A percentile compares a stretch with the other conserved stretches of the same genome.
These are phyloP conservation scores for Spheniscus mendiculus DNA, from an alignment of 2,113 vertebrate species.

Conservation along the genomic window DNA sequence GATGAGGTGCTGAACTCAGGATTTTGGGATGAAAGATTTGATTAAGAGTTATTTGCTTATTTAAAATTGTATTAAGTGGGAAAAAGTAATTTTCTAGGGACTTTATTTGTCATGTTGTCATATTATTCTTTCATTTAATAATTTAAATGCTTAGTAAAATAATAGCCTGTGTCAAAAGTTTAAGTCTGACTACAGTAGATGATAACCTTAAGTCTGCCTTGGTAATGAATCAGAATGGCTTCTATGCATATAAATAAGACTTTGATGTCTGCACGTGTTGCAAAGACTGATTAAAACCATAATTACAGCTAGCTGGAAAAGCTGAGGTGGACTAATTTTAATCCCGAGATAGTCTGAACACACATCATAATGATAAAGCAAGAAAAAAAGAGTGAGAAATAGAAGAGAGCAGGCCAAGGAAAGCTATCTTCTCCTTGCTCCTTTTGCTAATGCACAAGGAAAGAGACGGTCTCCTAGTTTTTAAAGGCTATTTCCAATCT, in stretches of 20 bases:
- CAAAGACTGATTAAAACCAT: constrained; percentile 10
- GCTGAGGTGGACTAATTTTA: not conserved
- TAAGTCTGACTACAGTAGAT: not conserved
- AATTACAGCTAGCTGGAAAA: constrained; percentile 10
- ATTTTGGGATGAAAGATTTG: not conserved
- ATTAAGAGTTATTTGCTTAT: not conserved
- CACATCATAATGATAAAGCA: not conserved
- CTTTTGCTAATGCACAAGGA: not conserved
- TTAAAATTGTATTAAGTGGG: not conserved
- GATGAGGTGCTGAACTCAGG: not conserved
- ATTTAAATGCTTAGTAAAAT: not conserved
- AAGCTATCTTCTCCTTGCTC: not conserved
- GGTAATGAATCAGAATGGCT: constrained; percentile 5
- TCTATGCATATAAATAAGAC: constrained; percentile 27
- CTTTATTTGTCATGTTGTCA: not conserved
- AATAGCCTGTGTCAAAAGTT: constrained; percentile 4
- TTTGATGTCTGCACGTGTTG: not conserved
- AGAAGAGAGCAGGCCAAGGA: not conserved
- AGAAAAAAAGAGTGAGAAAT: not conserved
- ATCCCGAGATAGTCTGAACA: not conserved
- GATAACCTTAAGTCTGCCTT: not conserved
- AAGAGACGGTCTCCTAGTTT: not conserved
- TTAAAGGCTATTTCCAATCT: not conserved
- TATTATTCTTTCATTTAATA: not conserved
- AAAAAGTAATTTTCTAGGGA: not conserved